These are phyloP conservation scores for Tipula confusa DNA, from an alignment of 2,888 invertebrate genomes.

Conservation along the genomic window DNA sequence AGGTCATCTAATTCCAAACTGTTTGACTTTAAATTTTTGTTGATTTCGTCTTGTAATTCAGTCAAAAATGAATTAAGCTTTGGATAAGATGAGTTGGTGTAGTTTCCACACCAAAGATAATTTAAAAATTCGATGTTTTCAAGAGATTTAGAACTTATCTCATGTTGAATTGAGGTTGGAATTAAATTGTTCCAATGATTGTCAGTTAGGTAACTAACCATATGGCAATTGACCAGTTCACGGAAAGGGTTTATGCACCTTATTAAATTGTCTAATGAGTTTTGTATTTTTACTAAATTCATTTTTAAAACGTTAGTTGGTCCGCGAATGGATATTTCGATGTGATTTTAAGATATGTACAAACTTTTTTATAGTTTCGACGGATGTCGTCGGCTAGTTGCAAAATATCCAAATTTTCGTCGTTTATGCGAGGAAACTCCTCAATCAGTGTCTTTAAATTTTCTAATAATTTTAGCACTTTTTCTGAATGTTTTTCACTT, in stretches of 20 bases:
- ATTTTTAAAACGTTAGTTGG: conserved; percentile 56
- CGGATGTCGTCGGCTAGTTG: conserved; percentile 60
- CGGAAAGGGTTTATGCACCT: conserved; percentile 57
- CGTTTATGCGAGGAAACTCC: conserved; percentile 62
- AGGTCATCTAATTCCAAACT: conserved; percentile 51
- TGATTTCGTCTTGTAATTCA: background rate
- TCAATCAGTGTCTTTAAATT: conserved; percentile 59
- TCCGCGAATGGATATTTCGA: conserved; percentile 55
- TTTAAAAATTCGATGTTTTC: conserved; percentile 45
- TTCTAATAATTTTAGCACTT: conserved; percentile 53
- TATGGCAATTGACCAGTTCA: conserved; percentile 68
- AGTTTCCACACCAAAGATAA: conserved; percentile 51
- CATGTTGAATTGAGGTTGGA: conserved; percentile 53
- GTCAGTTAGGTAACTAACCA: conserved; percentile 68
- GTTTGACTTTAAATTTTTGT: conserved; percentile 42
- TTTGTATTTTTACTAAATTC: conserved; percentile 39
- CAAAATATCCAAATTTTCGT: conserved; percentile 62
- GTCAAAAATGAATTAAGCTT: conserved; percentile 29
- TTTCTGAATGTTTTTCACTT: conserved; percentile 51
- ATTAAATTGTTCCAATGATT: conserved; percentile 61
- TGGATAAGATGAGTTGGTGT: conserved; percentile 30
- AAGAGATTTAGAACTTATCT: conserved; percentile 51
- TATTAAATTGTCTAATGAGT: conserved; percentile 53
- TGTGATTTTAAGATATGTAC: conserved; percentile 62
- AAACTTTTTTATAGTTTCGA: conserved; percentile 63